Evolutionary conservation across 2,113 vertebrate genomes (phyloP), one percentile per base, ranked within the genome.

Genomic region (Bufo bufo): DNA sequence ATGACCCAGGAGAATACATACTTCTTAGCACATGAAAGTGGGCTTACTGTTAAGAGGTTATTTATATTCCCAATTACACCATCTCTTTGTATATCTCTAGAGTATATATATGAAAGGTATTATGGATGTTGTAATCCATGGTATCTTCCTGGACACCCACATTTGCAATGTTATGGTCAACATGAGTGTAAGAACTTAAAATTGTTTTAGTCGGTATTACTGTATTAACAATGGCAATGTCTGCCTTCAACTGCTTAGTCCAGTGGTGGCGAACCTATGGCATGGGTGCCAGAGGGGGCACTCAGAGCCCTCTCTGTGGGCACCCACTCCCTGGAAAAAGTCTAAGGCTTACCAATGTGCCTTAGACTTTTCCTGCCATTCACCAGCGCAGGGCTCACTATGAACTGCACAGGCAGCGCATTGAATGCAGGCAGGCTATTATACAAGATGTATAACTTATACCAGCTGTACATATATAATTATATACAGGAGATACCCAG

Each of bases 1-100:
- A 86, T 78, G 23, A 89, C 74, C 78, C 92, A 84, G 82, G 89
- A 71, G 6, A 86, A 88, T 74, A 87, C 17, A 2, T 77, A 88
- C 89, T 84, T 59, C 82, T 61, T 78, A 90, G 77, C 13, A 79
- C 89, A 86, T 14, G 89, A 78, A 87, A 86, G 75, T 80, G 81
- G 0, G 2, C 89, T 72, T 63, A 49, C 54, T 20, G n/a, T 84
- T 86, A 50, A 88, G 83, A 89, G 81, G 59, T 16, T 77, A 3
- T 88, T 82, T 88, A 82, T 77, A 82, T 74, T 77, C 33, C 69
- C 69, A 88, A 82, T 83, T 88, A 83, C 80, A 88, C 45, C 69
- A 83, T 83, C 56, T 77, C 77, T 88, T 84, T 88, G 80, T 88
- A 88, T 54, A 84, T 77, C 66, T 88, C 87, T 13, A 56, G 61